Conservation (phyloP, 2,113 vertebrate species). For the Thoracochromis brauschi region DNA sequence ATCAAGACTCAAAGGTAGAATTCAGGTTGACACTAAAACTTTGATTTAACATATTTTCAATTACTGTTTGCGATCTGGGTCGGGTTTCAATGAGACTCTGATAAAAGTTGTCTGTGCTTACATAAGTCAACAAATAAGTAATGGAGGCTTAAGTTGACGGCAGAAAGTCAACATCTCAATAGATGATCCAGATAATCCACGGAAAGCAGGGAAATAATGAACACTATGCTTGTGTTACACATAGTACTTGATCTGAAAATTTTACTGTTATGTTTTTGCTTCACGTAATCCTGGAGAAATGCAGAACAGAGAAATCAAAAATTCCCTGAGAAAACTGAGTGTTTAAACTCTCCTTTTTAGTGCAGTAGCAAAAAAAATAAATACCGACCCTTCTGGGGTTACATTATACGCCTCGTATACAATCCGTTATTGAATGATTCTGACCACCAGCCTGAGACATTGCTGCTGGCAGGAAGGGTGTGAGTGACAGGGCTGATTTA, state of each 20-base stretch:
- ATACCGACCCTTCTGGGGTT: background rate
- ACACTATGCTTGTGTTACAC: background rate
- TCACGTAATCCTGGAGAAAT: background rate
- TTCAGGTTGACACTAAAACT: background rate
- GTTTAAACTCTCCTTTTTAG: background rate
- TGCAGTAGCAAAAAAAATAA: background rate
- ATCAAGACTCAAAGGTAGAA: background rate
- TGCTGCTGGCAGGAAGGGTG: constrained; percentile 25
- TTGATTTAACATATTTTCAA: background rate
- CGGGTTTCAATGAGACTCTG: background rate
- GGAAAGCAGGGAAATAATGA: background rate
- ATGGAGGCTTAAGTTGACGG: background rate
- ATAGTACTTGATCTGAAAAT: background rate
- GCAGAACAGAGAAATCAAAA: background rate
- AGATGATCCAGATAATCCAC: background rate
- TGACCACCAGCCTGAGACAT: constrained; percentile 51
- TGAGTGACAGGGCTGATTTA: constrained; percentile 59
- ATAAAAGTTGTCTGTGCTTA: background rate
- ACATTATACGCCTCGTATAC: constrained; percentile 18
- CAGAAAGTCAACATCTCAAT: background rate
- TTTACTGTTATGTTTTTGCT: background rate
- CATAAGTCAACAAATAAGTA: background rate
- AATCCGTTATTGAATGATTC: constrained; percentile 51
- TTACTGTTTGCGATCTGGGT: background rate
- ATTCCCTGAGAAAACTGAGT: background rate